A percentile compares a stretch with the other conserved stretches of the same genome.
Conservation (phyloP, 2,113 vertebrate species). For the Sardina pilchardus region DNA sequence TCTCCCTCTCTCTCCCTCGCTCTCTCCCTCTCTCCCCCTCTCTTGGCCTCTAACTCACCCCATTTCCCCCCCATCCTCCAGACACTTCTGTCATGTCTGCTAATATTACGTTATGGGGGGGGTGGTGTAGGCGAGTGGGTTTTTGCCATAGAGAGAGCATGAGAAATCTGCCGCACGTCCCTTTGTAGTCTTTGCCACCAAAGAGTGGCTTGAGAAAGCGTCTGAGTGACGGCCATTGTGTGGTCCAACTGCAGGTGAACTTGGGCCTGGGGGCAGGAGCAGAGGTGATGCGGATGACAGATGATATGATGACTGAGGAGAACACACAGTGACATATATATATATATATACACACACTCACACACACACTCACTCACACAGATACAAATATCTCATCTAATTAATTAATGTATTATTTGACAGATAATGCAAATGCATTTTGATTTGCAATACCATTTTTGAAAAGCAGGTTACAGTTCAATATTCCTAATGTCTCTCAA, state of each 20-base stretch:
- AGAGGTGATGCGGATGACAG: background rate
- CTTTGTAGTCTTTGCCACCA: background rate
- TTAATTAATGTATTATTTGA: too few relatives aligned
- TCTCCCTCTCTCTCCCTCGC: background rate
- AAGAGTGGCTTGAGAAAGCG: background rate
- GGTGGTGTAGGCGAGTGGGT: background rate
- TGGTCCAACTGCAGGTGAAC: constrained; percentile 42
- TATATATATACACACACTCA: too few relatives aligned
- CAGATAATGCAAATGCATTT: too few relatives aligned
- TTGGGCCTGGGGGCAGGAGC: background rate
- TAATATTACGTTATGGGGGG: background rate
- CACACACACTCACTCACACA: background rate
- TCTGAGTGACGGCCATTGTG: constrained; percentile 34
- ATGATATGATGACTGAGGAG: background rate
- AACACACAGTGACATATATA: background rate
- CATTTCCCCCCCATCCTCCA: background rate
- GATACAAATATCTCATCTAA: too few relatives aligned
- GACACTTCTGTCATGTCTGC: background rate
- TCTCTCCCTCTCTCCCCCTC: background rate
- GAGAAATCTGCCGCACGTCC: background rate
- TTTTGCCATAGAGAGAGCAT: background rate
- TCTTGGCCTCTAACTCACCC: background rate
- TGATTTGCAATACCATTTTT: too few relatives aligned
- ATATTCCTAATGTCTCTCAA: too few relatives aligned
- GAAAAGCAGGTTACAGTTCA: too few relatives aligned